Evolutionary conservation across 1,140 invertebrate genomes (phyloP), one percentile per base, ranked within the genome.

Genomic region (Bombus breviceps): DNA sequence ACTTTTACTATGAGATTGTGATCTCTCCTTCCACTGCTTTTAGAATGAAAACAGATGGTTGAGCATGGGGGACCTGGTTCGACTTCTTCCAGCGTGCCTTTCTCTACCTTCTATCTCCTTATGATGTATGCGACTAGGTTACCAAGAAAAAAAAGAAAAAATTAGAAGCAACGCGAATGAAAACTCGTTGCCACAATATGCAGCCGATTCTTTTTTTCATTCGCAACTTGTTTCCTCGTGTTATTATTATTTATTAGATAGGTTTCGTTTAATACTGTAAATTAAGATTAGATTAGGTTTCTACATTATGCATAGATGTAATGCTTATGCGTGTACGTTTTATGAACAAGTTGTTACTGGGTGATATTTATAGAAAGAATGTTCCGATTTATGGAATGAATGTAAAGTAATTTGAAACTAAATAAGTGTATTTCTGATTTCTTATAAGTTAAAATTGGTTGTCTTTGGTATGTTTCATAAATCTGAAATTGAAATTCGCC

Each of bases 11-110:
- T 13, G 41, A 83, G 25, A 9, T n/a, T 66, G 43, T 59, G 43
- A 86, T 82, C 37, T 57, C 66, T 47, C 41, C 41, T 34, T 37
- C 18, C 53, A 47, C n/a, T 53, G 57, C 32, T n/a, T 77, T 41
- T 68, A 37, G 47, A 59, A 88, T 78, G 59, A 37, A 86, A 86
- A 88, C 78, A 86, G 78, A 86, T 86, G 73, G 59, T 41, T 6
- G 39, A 78, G 47, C 28, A 47, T 62, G 25, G 41, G 25, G 25
- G 13, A 82, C 4, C 28, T 37, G 18, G 47, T 86, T 87, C 34
- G 32, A 80, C 43, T 74, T 41, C 39, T 82, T 37, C 41, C 15
- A 32, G n/a, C 59, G 32, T 69, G 47, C 64, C 22, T 88, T 87
- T 43, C 28, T 62, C 32, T 66, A 47, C 37, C 53, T 22, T 62